A percentile compares a stretch with the other conserved stretches of the same genome.
Evolutionary conservation across 1,140 invertebrate genomes (phyloP).

Genomic region (Pogonus chalceus): DNA sequence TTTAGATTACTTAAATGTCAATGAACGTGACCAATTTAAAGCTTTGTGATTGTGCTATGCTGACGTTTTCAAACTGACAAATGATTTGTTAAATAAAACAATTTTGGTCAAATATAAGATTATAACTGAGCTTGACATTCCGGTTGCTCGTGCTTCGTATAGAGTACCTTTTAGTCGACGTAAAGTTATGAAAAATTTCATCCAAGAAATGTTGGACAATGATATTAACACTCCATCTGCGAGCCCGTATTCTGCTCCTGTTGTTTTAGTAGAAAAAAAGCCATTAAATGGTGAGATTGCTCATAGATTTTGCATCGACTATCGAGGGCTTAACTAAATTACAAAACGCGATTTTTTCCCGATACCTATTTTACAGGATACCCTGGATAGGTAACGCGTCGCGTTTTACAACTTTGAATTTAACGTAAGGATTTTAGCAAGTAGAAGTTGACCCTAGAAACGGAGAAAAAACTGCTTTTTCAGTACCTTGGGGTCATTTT

Average conservation of each 20-base stretch:
- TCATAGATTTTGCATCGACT: slow-evolving; percentile 25
- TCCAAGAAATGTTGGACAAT: slow-evolving; percentile 21
- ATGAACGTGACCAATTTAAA: not conserved
- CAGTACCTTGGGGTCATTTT: slow-evolving; percentile 28
- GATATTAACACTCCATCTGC: slow-evolving; percentile 25
- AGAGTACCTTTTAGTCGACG: slow-evolving; percentile 11
- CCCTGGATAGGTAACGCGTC: slow-evolving; percentile 28
- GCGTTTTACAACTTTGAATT: slow-evolving; percentile 35
- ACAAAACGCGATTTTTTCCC: slow-evolving; percentile 36
- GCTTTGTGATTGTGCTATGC: not conserved
- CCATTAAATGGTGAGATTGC: slow-evolving; percentile 4
- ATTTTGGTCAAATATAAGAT: slow-evolving; percentile 13
- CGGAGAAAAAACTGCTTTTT: slow-evolving; percentile 36
- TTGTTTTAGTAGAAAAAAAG: slow-evolving; percentile 36
- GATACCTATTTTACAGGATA: slow-evolving; percentile 37
- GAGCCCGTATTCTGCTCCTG: slow-evolving; percentile 33
- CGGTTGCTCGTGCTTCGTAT: slow-evolving; percentile 11
- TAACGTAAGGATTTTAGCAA: slow-evolving; percentile 37
- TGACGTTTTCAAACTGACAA: not conserved
- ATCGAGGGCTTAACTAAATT: slow-evolving; percentile 24
- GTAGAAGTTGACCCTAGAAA: slow-evolving; percentile 30
- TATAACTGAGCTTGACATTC: slow-evolving; percentile 8
- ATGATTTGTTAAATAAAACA: not conserved
- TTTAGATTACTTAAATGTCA: not conserved
- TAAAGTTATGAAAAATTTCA: slow-evolving; percentile 14